Evolutionary conservation across 1,140 invertebrate genomes (phyloP), one percentile per base, ranked within the genome.

Genomic region (Aphis gossypii): DNA sequence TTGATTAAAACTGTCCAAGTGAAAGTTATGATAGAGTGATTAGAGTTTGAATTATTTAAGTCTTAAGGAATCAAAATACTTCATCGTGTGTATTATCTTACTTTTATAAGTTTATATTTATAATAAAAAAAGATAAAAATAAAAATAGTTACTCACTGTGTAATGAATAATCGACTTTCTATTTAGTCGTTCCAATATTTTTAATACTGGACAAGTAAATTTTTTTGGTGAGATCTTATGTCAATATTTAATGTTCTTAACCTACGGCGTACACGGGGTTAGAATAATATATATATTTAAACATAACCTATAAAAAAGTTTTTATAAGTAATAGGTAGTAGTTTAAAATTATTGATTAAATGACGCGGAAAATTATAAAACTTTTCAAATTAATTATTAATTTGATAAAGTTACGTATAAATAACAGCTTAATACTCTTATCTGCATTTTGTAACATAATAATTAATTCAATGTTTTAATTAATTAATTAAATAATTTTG

Each of bases 371-470:
- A 76, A 76, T 76, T 76, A 30, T 76, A 76, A 76, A 76, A 76
- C 60, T 76, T 76, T 76, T 76, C 60, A 76, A 76, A 76, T 76
- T 76, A 76, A 76, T 76, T 76, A n/a, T 76, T 76, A 76, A 14
- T 76, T 76, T 76, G 30, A 76, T 76, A 76, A 76, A 76, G 30
- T 76, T 76, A 76, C 60, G 18, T 20, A 76, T n/a, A 76, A 76
- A 76, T n/a, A 76, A n/a, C 14, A 14, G 4, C n/a, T 0, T n/a
- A n/a, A 68, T 5, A 76, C 30, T 76, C 30, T 76, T 76, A 76
- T 76, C 60, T 76, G 30, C 11, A 76, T 76, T 76, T 76, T 35
- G n/a, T 18, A 76, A 76, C 60, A 76, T n/a, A n/a, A 35, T 76
- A 76, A 76, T 76, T 76, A 76, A 76, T 76, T n/a, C 30, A n/a